Evolutionary conservation across 2,797 vertebrate genomes (phyloP).

Genomic region (Sarcophilus harrisii): DNA sequence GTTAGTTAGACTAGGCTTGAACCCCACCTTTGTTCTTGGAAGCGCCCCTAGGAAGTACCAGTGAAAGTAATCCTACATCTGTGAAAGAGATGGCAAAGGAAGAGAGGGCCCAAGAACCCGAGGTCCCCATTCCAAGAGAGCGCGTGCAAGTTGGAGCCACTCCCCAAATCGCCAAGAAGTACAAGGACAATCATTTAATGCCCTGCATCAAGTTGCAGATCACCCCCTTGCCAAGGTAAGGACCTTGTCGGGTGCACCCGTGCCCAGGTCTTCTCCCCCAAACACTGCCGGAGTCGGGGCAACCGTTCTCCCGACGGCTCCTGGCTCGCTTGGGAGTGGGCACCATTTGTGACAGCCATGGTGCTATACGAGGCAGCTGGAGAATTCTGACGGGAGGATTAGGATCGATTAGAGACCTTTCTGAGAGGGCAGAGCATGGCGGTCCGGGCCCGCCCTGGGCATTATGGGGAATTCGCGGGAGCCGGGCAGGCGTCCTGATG

Average conservation of each 20-base stretch:
- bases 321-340: neutral
- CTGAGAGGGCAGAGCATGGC: neutral
- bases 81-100: conserved; percentile 44
- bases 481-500: neutral
- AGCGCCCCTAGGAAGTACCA: conserved; percentile 28
- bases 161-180: neutral
- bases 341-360: neutral
- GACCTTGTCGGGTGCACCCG: neutral
- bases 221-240: conserved; percentile 79
- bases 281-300: neutral
- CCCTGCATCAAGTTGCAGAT: conserved; percentile 82
- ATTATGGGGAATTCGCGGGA: neutral
- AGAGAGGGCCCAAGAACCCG: neutral
- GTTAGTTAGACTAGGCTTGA: neutral
- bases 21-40: conserved; percentile 32
- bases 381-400: neutral
- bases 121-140: neutral
- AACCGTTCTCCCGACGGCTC: no score
- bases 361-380: no score
- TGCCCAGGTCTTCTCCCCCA: neutral
- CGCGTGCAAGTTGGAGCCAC: neutral
- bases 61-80: neutral
- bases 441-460: no score
- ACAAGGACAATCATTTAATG: neutral
- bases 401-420: neutral